A percentile compares a stretch with the other conserved stretches of the same genome.
Evolutionary conservation across 1,140 invertebrate species (phyloP).

Genomic region (Zaprionus africanus): DNA sequence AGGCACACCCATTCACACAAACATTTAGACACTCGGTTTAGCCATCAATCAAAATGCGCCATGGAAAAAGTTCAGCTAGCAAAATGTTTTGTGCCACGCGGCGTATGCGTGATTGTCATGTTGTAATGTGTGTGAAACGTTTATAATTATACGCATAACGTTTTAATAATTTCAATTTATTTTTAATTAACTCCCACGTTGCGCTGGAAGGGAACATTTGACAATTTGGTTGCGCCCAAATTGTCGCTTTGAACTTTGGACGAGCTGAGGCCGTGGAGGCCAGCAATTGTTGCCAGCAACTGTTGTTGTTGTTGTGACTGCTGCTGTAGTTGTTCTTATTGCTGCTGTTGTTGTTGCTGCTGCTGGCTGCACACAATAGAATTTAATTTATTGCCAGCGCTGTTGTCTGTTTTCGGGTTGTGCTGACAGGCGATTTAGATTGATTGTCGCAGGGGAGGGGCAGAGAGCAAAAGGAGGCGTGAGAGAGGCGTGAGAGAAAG

Average conservation of each 20-base stretch:
- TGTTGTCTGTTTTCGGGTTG: slow-evolving; percentile 41
- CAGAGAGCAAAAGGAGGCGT: not conserved
- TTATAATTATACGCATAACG: slow-evolving; percentile 60
- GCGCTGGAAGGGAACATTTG: slow-evolving; percentile 6
- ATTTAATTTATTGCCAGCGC: slow-evolving; percentile 50
- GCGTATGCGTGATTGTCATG: slow-evolving; percentile 60
- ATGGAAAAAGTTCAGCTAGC: slow-evolving; percentile 27
- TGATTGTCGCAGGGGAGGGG: slow-evolving; percentile 50
- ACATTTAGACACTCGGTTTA: slow-evolving; percentile 39
- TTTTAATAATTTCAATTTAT: slow-evolving; percentile 77
- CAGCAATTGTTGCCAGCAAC: not conserved
- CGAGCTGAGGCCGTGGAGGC: not conserved
- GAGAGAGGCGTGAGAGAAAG: not conserved
- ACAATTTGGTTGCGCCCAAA: slow-evolving; percentile 44
- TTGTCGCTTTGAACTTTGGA: slow-evolving; percentile 54
- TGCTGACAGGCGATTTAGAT: slow-evolving; percentile 79
- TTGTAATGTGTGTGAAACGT: not conserved
- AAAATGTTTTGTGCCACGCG: slow-evolving; percentile 56
- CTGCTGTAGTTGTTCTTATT: slow-evolving; percentile 11
- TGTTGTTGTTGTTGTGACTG: not conserved
- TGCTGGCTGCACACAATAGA: slow-evolving; percentile 40
- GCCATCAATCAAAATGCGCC: slow-evolving; percentile 69
- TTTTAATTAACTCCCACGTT: slow-evolving; percentile 66
- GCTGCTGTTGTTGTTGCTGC: slow-evolving; percentile 18
- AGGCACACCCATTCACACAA: slow-evolving; percentile 29